These are phyloP conservation scores for Orchesellides sinensis DNA, from an alignment of 2,888 invertebrate genomes.

Conservation along the genomic window DNA sequence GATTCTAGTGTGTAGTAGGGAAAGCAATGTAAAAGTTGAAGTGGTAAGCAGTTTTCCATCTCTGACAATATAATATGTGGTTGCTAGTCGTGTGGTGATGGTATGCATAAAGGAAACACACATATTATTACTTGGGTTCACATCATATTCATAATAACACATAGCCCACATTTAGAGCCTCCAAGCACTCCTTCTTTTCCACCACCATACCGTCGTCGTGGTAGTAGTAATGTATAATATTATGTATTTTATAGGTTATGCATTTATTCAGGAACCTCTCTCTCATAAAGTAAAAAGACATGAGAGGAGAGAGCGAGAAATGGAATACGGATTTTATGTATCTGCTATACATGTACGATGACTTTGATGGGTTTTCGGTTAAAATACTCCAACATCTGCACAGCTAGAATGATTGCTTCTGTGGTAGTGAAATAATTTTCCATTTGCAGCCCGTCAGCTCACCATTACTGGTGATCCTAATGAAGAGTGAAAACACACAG, in stretches of 20 bases:
- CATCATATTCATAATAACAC: neutral
- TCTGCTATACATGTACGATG: no score
- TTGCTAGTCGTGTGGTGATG: neutral
- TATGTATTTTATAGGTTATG: conserved; percentile 1
- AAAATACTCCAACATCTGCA: conserved; percentile 36
- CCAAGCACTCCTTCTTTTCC: neutral
- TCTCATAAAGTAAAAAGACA: neutral
- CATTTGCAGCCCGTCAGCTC: conserved; percentile 53
- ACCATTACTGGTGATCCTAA: conserved; percentile 37
- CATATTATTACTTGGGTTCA: conserved; percentile 11
- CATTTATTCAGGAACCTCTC: neutral
- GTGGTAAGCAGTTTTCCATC: conserved; percentile 50
- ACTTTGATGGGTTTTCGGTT: conserved; percentile 47
- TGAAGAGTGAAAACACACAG: conserved; percentile 50
- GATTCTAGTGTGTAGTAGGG: conserved; percentile 9
- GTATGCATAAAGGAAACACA: conserved; percentile 48
- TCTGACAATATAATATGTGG: conserved; percentile 24
- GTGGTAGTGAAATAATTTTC: conserved; percentile 54
- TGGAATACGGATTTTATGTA: conserved; percentile 29
- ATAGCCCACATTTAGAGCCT: neutral
- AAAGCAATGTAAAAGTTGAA: conserved; percentile 37
- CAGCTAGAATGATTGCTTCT: conserved; percentile 43
- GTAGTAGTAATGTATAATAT: neutral
- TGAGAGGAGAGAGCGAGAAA: conserved; percentile 4
- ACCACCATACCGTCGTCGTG: neutral